Percentiles rank a stretch among this genome's conserved stretches.
Conservation (phyloP, 2,797 vertebrate species). For the Taenioides sp. region DNA sequence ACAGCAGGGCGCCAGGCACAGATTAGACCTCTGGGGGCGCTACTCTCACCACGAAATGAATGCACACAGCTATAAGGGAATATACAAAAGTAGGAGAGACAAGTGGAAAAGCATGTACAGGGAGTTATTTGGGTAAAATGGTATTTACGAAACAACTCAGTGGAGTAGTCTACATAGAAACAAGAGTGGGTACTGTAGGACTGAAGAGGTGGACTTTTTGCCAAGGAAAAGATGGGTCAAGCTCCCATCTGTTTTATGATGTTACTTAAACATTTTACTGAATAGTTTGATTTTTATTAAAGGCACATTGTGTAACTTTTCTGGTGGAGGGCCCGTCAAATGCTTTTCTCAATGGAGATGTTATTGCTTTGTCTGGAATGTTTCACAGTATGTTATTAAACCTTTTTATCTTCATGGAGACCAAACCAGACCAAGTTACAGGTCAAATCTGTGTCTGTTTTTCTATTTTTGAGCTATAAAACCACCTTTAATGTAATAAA, state of each 20-base stretch:
- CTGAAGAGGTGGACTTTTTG: neutral
- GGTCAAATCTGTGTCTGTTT: too few relatives aligned
- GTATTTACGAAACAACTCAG: conserved; percentile 7
- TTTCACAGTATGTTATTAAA: too few relatives aligned
- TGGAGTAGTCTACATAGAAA: neutral
- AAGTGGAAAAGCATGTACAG: neutral
- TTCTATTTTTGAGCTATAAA: too few relatives aligned
- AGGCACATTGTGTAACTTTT: too few relatives aligned
- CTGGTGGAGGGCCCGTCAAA: too few relatives aligned
- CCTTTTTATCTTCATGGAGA: too few relatives aligned
- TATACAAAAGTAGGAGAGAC: neutral
- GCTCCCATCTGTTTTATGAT: neutral
- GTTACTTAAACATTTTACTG: too few relatives aligned
- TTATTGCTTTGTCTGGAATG: too few relatives aligned
- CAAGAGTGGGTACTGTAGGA: neutral
- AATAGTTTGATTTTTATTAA: too few relatives aligned
- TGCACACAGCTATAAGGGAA: conserved; percentile 14
- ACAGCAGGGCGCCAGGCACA: conserved; percentile 49
- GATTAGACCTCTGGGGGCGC: conserved; percentile 51
- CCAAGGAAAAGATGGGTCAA: neutral
- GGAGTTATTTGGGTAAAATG: conserved; percentile 8
- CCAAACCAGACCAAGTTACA: too few relatives aligned
- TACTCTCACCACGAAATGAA: conserved; percentile 19
- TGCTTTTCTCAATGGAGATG: too few relatives aligned
- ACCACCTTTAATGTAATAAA: too few relatives aligned